These are phyloP conservation scores for Hippocampus mohnikei DNA, from an alignment of 2,113 vertebrate species.

Conservation along the genomic window DNA sequence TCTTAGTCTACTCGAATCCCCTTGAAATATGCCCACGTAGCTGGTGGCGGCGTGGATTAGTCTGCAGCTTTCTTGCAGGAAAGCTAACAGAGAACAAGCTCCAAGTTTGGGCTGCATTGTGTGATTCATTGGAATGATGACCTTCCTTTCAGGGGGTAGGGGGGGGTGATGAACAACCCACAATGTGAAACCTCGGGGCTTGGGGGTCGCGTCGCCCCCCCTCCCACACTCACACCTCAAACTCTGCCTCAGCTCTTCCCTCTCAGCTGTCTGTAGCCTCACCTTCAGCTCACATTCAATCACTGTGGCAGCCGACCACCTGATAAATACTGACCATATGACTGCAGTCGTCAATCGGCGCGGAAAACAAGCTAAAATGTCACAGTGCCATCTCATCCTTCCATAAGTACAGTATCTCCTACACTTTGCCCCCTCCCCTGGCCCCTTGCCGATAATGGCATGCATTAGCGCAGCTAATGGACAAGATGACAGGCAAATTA, in stretches of 20 bases:
- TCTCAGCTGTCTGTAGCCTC: conserved; percentile 63
- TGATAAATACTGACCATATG: conserved; percentile 70
- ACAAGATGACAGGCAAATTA: conserved; percentile 39
- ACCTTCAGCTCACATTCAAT: conserved; percentile 74
- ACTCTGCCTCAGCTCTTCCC: not conserved
- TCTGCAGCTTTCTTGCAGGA: conserved; percentile 44
- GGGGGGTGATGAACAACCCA: conserved; percentile 61
- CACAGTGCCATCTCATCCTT: conserved; percentile 38
- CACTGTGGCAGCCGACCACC: conserved; percentile 51
- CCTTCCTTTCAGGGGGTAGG: conserved; percentile 63
- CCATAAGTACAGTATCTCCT: conserved; percentile 27
- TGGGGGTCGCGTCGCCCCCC: conserved; percentile 33
- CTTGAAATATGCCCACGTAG: conserved; percentile 21
- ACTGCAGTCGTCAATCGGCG: conserved; percentile 55
- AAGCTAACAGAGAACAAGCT: conserved; percentile 64
- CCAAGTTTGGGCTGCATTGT: conserved; percentile 61
- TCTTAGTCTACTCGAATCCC: conserved; percentile 13
- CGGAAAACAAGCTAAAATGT: conserved; percentile 60
- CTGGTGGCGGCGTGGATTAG: conserved; percentile 31
- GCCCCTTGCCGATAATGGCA: conserved; percentile 32
- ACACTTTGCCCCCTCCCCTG: conserved; percentile 20
- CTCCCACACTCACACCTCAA: not conserved
- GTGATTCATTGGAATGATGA: conserved; percentile 69
- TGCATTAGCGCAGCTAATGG: conserved; percentile 50
- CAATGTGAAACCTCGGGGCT: conserved; percentile 50